A percentile compares a stretch with the other conserved stretches of the same genome.
Conservation (phyloP, 2,888 invertebrate genomes). For the Trichogramma evanescens region DNA sequence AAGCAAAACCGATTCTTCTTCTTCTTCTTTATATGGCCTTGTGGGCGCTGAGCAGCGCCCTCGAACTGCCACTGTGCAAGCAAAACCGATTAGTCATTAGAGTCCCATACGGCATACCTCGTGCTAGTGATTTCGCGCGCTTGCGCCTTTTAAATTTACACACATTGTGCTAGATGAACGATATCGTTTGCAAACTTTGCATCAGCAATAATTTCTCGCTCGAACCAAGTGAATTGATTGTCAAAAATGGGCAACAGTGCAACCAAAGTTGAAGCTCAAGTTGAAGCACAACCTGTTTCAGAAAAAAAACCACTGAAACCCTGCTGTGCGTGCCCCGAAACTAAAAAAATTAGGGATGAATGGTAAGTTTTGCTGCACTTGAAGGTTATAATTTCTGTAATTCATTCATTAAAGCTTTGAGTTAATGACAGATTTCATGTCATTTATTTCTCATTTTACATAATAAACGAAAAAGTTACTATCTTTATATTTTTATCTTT, state of each 20-base stretch:
- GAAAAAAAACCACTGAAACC: constrained; percentile 79
- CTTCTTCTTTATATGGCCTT: no score
- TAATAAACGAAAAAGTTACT: neutral
- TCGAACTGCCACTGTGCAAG: no score
- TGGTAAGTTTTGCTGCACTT: constrained; percentile 59
- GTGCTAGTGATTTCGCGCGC: neutral
- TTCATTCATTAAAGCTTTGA: neutral
- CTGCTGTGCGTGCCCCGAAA: constrained; percentile 96
- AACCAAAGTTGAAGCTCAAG: constrained; percentile 50
- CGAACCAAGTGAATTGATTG: neutral
- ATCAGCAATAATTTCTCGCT: neutral
- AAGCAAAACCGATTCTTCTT: no score
- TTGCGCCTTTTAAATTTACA: neutral
- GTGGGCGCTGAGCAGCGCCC: no score
- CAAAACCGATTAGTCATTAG: no score
- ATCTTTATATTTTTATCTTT: neutral
- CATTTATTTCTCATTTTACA: neutral
- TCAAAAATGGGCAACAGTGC: constrained; percentile 52
- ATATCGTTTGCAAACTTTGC: no score
- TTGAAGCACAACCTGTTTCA: constrained; percentile 38
- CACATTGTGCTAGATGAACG: neutral
- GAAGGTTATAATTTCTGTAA: constrained; percentile 19
- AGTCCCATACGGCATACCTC: no score
- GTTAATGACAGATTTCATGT: neutral
- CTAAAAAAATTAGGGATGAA: constrained; percentile 79